Evolutionary conservation across 2,797 vertebrate genomes (phyloP), one percentile per base, ranked within the genome.

Genomic region (Etheostoma nigrum): DNA sequence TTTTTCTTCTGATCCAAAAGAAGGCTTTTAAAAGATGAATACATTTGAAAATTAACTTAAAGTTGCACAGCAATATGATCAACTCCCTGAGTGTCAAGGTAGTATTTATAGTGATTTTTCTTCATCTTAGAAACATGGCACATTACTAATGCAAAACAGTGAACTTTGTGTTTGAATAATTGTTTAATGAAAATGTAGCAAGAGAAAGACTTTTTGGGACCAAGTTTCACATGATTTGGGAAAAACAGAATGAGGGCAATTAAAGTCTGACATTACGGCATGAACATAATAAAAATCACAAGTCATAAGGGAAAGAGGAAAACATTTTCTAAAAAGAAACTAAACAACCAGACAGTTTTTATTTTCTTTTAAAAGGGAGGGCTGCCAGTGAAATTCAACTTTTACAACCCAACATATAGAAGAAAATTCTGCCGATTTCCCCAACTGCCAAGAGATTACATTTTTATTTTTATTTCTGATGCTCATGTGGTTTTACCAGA

Each of bases 301-400:
- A 23, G n/a, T 71, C 15, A 27, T 48, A 2, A 25, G 1, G 1
- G 6, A 33, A 5, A 42, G 8, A 12, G 13, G 36, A 1, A 45
- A 10, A 9, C 0, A 2, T 14, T 30, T 44, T 6, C 2, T 42
- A 21, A 53, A n/a, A 71, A 65, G 25, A 0, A 19, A 30, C n/a
- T 5, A 14, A 73, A 47, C 14, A 36, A 4, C 12, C 15, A 1
- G 8, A 18, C 7, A 45, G 23, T 0, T 1, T 47, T 78, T 74
- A 78, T 70, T 79, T 68, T 4, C 6, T 23, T 23, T 71, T 72
- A 10, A 25, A 25, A 40, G 33, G 15, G 36, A 68, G 6, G 18
- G 18, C 21, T 23, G 23, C 0, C 1, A 3, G 44, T 58, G n/a
- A 70, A 48, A 55, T 33, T 5, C 6, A 0, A 10, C 11, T 54